Conservation (phyloP, 2,113 vertebrate genomes). For the Actenoides hombroni region DNA sequence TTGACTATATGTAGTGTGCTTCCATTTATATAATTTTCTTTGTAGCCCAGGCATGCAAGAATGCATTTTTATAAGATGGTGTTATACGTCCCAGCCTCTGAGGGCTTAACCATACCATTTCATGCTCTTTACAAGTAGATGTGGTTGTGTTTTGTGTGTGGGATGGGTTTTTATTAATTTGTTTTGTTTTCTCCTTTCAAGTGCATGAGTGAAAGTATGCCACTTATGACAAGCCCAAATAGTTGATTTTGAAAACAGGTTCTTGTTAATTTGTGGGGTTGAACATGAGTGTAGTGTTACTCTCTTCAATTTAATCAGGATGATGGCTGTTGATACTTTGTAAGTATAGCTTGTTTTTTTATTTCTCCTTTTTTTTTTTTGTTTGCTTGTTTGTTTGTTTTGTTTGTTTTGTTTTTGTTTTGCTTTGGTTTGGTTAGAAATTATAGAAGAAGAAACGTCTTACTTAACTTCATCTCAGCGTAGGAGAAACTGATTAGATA, state of each 20-base stretch:
- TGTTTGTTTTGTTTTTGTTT: neutral
- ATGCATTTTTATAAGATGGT: neutral
- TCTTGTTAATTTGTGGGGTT: neutral
- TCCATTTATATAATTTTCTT: neutral
- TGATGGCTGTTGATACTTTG: neutral
- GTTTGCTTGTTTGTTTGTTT: too few species aligned
- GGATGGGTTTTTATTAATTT: neutral
- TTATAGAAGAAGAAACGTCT: neutral
- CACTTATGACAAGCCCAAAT: neutral
- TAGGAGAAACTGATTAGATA: neutral
- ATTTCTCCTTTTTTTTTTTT: too few species aligned
- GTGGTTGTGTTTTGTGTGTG: neutral
- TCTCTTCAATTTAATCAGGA: rapidly evolving
- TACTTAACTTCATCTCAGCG: neutral
- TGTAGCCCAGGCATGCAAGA: neutral
- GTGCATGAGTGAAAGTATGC: neutral
- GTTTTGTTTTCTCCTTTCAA: neutral
- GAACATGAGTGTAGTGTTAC: neutral
- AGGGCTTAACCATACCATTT: neutral
- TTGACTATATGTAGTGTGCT: neutral
- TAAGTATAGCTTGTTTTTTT: neutral
- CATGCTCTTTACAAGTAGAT: neutral
- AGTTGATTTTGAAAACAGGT: neutral
- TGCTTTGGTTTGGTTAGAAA: neutral
- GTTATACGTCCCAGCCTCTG: neutral